Base-by-base conservation (phyloP, 2,797 vertebrate genomes). In the Geotrypetes seraphini region DNA sequence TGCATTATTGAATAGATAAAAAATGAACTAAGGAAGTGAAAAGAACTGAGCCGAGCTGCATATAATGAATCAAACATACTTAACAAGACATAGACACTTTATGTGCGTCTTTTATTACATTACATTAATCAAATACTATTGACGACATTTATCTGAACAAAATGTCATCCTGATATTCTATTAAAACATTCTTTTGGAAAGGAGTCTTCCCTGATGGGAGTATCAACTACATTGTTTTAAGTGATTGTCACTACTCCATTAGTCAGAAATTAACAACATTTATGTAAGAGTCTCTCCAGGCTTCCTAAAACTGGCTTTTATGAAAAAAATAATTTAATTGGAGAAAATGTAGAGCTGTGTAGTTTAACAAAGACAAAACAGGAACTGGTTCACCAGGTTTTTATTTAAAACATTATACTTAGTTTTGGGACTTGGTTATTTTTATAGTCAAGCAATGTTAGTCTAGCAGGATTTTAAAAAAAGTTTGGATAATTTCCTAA, bases 191-290 rank as follows among this genome's bases (percentile, higher is more conserved):
- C 69, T 66, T 76, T 71, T 73, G 55, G 65, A 63, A 48, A 63
- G 63, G 66, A 77, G 55, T 82, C 59, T 51, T 50, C 65, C 73
- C 78, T 81, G 84, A 87, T 81, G 86, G 71, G 52, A 16, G 58
- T 68, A 84, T 89, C 85, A 87, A 73, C 78, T 82, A 53, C 55
- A 69, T 66, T 73, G 80, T 85, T 79, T 84, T 78, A 78, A 83
- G 75, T 76, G 83, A 90, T 85, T 77, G 76, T 70, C 70, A 85
- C 75, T 67, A 67, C 66, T 59, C 74, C 78, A 77, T 86, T 87
- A 88, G 81, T 81, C 59, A 74, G 81, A 85, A 88, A 91, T 89
- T 87, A 88, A 78, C 76, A 75, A 75, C 81, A 85, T 89, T 88
- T 85, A 85, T 82, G 73, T 71, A 72, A 79, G 68, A 73, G 73